These are phyloP conservation scores for Notarius lentiginosus DNA, from an alignment of 2,113 vertebrate species.

Conservation along the genomic window DNA sequence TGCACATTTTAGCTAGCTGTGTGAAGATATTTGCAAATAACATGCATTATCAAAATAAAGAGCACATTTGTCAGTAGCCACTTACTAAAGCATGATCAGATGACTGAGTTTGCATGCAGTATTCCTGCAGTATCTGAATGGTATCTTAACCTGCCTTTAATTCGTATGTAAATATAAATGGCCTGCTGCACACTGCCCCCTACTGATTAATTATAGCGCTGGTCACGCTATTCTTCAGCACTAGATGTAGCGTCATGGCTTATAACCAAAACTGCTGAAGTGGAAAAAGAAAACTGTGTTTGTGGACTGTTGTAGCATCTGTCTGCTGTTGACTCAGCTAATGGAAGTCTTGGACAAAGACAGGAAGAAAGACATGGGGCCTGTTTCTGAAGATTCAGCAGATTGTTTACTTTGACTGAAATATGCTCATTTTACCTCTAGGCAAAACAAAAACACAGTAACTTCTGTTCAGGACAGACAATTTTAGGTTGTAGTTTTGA, in stretches of 20 bases:
- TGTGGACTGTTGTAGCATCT: background rate
- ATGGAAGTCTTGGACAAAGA: conserved; percentile 28
- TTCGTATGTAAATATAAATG: background rate
- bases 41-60: background rate
- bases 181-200: conserved; percentile 9
- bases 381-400: conserved; percentile 41
- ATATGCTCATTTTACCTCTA: conserved; percentile 1
- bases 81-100: background rate
- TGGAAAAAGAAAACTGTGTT: background rate
- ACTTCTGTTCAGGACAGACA: background rate
- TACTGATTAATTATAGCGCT: conserved; percentile 5
- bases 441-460: background rate
- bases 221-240: background rate
- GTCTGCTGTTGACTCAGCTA: conserved; percentile 25
- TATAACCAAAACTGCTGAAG: background rate
- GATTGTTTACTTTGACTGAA: conserved; percentile 23
- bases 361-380: conserved; percentile 36
- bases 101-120: background rate
- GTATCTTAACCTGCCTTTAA: background rate
- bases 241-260: background rate
- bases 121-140: background rate
- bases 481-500: background rate
- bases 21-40: background rate
- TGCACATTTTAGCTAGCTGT: background rate
- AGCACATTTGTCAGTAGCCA: background rate